Conservation (phyloP, 2,888 invertebrate species). For the Lycophotia porphyrea region DNA sequence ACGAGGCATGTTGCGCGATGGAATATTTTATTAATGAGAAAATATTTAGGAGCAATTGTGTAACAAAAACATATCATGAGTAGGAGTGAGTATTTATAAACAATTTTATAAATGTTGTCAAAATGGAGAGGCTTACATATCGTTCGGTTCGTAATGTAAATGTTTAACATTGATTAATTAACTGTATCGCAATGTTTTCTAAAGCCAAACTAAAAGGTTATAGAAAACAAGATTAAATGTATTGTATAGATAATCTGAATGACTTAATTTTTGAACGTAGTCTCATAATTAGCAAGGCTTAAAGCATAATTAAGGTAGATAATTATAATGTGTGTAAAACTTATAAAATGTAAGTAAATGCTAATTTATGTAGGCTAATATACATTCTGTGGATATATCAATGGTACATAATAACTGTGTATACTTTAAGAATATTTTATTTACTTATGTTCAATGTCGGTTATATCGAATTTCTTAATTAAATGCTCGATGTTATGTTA, state of each 20-base stretch:
- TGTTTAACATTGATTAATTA: conserved; percentile 46
- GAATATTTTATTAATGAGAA: conserved; percentile 56
- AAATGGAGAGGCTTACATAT: conserved; percentile 47
- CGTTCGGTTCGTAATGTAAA: conserved; percentile 57
- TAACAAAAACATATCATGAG: conserved; percentile 89
- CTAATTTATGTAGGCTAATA: conserved; percentile 48
- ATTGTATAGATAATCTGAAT: conserved; percentile 47
- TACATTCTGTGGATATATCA: conserved; percentile 45
- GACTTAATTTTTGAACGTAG: conserved; percentile 53
- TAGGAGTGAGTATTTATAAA: conserved; percentile 84
- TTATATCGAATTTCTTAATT: background rate
- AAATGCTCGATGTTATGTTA: conserved; percentile 16
- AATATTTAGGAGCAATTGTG: conserved; percentile 73
- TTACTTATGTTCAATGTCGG: conserved; percentile 15
- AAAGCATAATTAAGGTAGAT: conserved; percentile 67
- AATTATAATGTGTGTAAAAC: conserved; percentile 59
- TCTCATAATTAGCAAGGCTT: conserved; percentile 66
- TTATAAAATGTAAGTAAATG: conserved; percentile 42
- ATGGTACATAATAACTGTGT: conserved; percentile 20
- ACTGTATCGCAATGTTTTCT: conserved; percentile 50
- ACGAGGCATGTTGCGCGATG: conserved; percentile 55
- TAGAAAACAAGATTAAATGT: conserved; percentile 38
- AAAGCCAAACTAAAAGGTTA: conserved; percentile 26
- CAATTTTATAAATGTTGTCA: conserved; percentile 83
- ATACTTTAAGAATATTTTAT: conserved; percentile 9